These are phyloP conservation scores for Clepsis dumicolana DNA, from an alignment of 2,888 invertebrate genomes.

Conservation along the genomic window DNA sequence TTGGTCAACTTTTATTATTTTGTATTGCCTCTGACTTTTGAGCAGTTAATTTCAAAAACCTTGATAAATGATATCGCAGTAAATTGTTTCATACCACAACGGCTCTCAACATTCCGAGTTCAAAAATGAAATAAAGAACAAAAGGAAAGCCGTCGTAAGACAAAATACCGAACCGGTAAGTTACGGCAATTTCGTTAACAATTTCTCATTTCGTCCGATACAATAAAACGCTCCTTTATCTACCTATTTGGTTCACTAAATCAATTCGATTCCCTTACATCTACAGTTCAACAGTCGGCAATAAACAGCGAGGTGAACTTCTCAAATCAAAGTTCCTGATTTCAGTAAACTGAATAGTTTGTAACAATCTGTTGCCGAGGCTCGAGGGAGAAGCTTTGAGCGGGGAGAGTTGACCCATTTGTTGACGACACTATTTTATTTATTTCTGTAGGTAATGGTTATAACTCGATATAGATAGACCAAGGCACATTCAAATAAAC, in stretches of 20 bases:
- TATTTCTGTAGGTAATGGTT: too few relatives aligned
- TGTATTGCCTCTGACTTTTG: too few relatives aligned
- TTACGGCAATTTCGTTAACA: conserved; percentile 26
- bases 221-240: conserved; percentile 39
- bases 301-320: conserved; percentile 43
- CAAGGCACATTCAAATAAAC: too few relatives aligned
- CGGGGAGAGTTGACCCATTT: not conserved
- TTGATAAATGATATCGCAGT: not conserved
- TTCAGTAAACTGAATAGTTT: conserved; percentile 61
- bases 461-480: too few relatives aligned
- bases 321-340: conserved; percentile 51
- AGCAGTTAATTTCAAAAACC: too few relatives aligned
- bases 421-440: too few relatives aligned
- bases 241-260: conserved; percentile 35
- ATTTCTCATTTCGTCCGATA: conserved; percentile 37
- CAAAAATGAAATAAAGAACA: not conserved
- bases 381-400: conserved; percentile 15
- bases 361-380: conserved; percentile 52
- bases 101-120: not conserved
- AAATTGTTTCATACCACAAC: not conserved
- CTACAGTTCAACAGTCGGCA: conserved; percentile 41
- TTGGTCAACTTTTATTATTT: too few relatives aligned
- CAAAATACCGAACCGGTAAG: conserved; percentile 7
- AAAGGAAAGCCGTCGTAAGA: conserved; percentile 5
- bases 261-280: conserved; percentile 35